Evolutionary conservation across 2,888 invertebrate genomes (phyloP), one percentile per base, ranked within the genome.

Genomic region (Phorcus lineatus): DNA sequence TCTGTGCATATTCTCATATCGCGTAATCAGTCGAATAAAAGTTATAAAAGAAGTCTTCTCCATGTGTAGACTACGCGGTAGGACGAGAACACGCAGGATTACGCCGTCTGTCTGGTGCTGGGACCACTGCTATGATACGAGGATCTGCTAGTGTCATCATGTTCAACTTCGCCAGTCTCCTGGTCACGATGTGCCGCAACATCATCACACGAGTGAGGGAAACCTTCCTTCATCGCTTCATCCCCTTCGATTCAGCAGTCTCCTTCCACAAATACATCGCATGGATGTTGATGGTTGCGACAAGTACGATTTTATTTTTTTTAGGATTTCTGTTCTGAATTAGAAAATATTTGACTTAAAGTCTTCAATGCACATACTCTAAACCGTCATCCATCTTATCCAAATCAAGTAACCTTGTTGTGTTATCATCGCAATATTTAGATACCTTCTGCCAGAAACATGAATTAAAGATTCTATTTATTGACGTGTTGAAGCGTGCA

Each of bases 91-190:
- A 95, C 88, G 92, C 93, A 6, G 95, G 95, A 16, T 90, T 95
- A 22, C 91, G 95, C 62, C 93, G 94, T 80, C 94, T 95, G 84
- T 94, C 95, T n/a, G 95, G 95, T 11, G 94, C 94, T 86, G 95
- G 95, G 53, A 94, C 95, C 7, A 94, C 95, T 4, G 83, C 83
- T 11, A 88, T 95, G 54, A 95, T 95, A 2, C 92, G 95, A 86
- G 95, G 95, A 19, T 95, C 95, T 0, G 95, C 95, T 6, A 95
- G 95, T 52, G 95, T 94, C 13, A 94, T 95, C 94, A 95, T 95
- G 95, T 95, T 95, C 88, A 94, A 94, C 22, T 95, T 94, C 90
- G 94, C 95, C 2, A 93, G 94, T 4, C 91, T 95, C 11, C 91
- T 95, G 55, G 89, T 95, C 1, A 95, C 95, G 6, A 95, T 95